A percentile compares a stretch with the other conserved stretches of the same genome.
These are phyloP conservation scores for Ceratitis capitata DNA, from an alignment of 1,140 invertebrate genomes.

Conservation along the genomic window DNA sequence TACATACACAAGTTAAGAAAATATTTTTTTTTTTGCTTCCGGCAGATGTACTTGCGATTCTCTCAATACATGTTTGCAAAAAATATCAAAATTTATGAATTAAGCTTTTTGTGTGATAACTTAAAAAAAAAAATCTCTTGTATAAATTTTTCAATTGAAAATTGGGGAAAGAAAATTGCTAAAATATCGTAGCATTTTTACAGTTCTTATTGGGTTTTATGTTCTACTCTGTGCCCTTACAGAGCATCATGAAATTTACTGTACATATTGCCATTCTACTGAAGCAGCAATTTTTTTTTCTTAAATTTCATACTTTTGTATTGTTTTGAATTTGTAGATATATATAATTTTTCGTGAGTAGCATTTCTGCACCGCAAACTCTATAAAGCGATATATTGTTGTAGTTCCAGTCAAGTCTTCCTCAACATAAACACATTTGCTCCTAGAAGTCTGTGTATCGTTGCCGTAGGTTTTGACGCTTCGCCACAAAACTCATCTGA, in stretches of 20 bases:
- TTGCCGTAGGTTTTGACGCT: conserved; percentile 57
- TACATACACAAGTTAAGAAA: conserved; percentile 3
- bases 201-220: background rate
- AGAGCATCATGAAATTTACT: conserved; percentile 26
- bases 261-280: conserved; percentile 26
- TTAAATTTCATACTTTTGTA: conserved; percentile 33
- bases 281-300: conserved; percentile 18
- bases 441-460: conserved; percentile 59
- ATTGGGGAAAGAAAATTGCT: background rate
- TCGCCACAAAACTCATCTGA: conserved; percentile 60
- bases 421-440: conserved; percentile 27
- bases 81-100: background rate
- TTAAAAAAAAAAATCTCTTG: background rate
- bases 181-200: background rate
- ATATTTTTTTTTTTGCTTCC: background rate
- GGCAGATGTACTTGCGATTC: background rate
- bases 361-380: conserved; percentile 28
- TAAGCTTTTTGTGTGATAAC: background rate
- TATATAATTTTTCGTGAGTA: conserved; percentile 15
- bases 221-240: background rate
- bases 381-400: conserved; percentile 19
- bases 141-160: background rate
- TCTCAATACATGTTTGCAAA: background rate
- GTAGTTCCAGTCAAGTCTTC: conserved; percentile 1
- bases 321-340: conserved; percentile 1